phyloP scores from a whole-genome alignment of 2,888 invertebrate genomes.

The Eurytoma adleriae region DNA sequence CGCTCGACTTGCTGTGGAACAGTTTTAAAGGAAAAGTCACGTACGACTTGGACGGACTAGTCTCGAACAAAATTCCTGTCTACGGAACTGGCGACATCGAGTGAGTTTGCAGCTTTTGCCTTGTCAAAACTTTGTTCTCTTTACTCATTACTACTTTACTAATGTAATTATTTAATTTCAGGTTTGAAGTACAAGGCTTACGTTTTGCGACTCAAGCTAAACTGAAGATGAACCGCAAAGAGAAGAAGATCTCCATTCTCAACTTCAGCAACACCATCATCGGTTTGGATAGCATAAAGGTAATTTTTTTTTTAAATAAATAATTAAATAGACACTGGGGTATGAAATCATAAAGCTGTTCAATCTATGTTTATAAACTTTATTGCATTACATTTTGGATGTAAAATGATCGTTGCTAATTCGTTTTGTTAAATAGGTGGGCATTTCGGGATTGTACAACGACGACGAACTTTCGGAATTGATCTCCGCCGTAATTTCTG shows the following conservation, averaged over 20 bases:
- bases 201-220: slow-evolving; percentile 32
- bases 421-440: slow-evolving; percentile 38
- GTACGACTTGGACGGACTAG: slow-evolving; percentile 40
- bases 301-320: slow-evolving; percentile 2
- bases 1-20: slow-evolving; percentile 46
- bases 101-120: slow-evolving; percentile 39
- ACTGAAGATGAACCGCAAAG: slow-evolving; percentile 27
- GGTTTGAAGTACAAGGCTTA: slow-evolving; percentile 29
- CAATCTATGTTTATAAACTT: too few relatives aligned
- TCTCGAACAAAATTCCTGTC: slow-evolving; percentile 37
- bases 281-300: slow-evolving; percentile 7
- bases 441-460: slow-evolving; percentile 62
- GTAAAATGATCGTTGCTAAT: neutral
- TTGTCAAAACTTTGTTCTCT: neutral
- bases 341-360: too few relatives aligned
- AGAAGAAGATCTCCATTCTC: slow-evolving; percentile 11
- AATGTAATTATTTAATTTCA: slow-evolving; percentile 9
- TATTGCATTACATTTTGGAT: neutral
- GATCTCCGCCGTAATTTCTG: slow-evolving; percentile 60
- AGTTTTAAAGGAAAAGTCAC: slow-evolving; percentile 30
- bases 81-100: slow-evolving; percentile 55
- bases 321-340: too few relatives aligned
- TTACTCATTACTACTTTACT: neutral
- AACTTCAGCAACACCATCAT: slow-evolving; percentile 5
- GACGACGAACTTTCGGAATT: slow-evolving; percentile 61